Base-by-base conservation (phyloP, 2,797 vertebrate species). In the Intellagama lesueurii region DNA sequence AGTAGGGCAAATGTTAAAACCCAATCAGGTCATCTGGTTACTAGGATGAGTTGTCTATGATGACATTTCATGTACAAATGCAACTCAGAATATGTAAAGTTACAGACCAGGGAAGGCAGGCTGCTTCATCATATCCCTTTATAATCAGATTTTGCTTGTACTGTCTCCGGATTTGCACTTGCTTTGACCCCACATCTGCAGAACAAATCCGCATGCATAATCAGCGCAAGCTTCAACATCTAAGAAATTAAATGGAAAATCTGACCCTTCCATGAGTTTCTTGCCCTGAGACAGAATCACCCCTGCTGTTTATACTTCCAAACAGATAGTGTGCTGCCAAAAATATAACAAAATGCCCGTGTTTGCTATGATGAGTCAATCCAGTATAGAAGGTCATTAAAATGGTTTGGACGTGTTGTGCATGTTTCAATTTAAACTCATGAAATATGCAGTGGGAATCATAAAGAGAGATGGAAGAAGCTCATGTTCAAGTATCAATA, bases 231-330 rank as follows among this genome's bases (percentile, higher is more conserved):
- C 35, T 11, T 30, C 73, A 76, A 78, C 12, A 24, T 84, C 60
- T 80, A 28, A 73, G 87, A 73, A 91, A 84, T 88, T 79, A 81
- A 79, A 70, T 87, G 35, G 86, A 81, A 89, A 92, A 86, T 8
- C 14, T 52, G 11, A 12, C 2, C 66, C 52, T 70, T 87, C 60
- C 16, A 16, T 77, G 56, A 70, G 24, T 14, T 83, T 76, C 64
- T n/a, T 68, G 7, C 32, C 89, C 64, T 79, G 90, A 60, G 87
- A 44, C 52, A 64, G 84, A 86, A 85, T 17, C 77, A 11, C 40
- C 24, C 83, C 68, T 88, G 60, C 3, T 69, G 26, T 49, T 64
- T 82, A 1, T n/a, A 2, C 56, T 90, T 8, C 86, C 17, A 69
- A 91, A 40, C 49, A 17, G 2, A 68, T 73, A 24, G 7, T 22